These are phyloP conservation scores for Dipodomys spectabilis DNA, from an alignment of 2,113 vertebrate species.

Conservation along the genomic window DNA sequence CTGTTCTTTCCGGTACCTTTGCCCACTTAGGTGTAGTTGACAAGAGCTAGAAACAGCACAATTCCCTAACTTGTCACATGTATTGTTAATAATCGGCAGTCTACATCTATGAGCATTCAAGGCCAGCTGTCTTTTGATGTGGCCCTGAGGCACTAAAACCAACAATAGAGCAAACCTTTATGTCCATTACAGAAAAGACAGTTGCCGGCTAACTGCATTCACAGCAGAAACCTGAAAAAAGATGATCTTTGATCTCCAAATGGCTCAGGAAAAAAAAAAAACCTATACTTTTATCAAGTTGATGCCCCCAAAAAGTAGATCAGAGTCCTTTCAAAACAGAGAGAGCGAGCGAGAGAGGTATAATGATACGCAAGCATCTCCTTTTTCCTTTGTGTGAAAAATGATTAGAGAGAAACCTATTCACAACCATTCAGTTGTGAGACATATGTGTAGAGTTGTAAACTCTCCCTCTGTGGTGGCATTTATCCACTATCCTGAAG, in stretches of 20 bases:
- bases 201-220: neutral
- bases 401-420: neutral
- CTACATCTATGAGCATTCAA: neutral
- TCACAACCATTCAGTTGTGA: neutral
- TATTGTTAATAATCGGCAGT: slow-evolving; percentile 6
- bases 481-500: neutral
- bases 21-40: neutral
- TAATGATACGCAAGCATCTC: neutral
- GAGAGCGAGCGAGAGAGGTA: neutral
- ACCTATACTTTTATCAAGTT: slow-evolving; percentile 29
- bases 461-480: neutral
- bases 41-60: slow-evolving; percentile 17
- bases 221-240: slow-evolving; percentile 53
- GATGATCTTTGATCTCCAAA: slow-evolving; percentile 39
- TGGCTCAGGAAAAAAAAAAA: slow-evolving; percentile 36
- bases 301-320: slow-evolving; percentile 6
- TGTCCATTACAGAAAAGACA: slow-evolving; percentile 36
- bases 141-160: slow-evolving; percentile 7
- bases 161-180: neutral
- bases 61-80: slow-evolving; percentile 6
- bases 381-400: slow-evolving; percentile 28
- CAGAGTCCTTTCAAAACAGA: neutral
- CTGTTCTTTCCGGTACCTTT: neutral
- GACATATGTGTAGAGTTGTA: neutral
- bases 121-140: slow-evolving; percentile 37